phyloP scores from a whole-genome alignment of 2,797 vertebrate species.

The Decapterus maruadsi region DNA sequence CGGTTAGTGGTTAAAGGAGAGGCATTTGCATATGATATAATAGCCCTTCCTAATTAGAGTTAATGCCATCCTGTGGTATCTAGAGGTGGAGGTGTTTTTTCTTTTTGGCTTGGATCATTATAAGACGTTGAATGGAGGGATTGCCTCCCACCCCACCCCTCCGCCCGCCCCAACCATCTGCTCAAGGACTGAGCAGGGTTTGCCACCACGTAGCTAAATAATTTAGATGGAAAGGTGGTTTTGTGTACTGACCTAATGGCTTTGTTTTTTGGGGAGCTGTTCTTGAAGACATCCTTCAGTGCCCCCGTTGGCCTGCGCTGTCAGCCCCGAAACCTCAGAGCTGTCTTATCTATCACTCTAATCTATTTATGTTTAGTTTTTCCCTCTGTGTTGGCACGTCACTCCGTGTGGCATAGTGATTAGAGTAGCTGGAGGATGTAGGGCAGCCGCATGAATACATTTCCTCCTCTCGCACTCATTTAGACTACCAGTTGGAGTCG shows the following conservation, averaged over 20 bases:
- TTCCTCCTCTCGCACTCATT: constrained; percentile 69
- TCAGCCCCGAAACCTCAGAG: constrained; percentile 69
- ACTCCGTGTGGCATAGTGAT: constrained; percentile 75
- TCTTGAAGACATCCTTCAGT: constrained; percentile 67
- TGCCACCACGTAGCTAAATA: constrained; percentile 76
- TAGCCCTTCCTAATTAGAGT: constrained; percentile 80
- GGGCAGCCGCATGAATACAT: constrained; percentile 78
- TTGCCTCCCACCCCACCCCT: constrained; percentile 41
- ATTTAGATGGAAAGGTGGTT: constrained; percentile 76
- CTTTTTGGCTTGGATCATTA: constrained; percentile 68
- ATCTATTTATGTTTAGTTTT: constrained; percentile 75
- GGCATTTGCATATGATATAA: constrained; percentile 75
- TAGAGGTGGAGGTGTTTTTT: constrained; percentile 65
- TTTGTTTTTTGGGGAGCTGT: constrained; percentile 60
- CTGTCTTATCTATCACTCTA: constrained; percentile 76
- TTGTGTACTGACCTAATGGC: constrained; percentile 75
- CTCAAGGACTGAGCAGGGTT: constrained; percentile 62
- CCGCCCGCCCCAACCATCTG: constrained; percentile 65
- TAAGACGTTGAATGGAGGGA: constrained; percentile 73
- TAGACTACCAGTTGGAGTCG: constrained; percentile 67
- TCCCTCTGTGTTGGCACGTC: constrained; percentile 65
- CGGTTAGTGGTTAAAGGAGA: constrained; percentile 55
- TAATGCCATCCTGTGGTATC: constrained; percentile 77
- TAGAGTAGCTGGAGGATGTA: constrained; percentile 79
- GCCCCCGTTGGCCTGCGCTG: constrained; percentile 51